phyloP scores from a whole-genome alignment of 1,140 invertebrate species.

The Sitobion miscanthi region DNA sequence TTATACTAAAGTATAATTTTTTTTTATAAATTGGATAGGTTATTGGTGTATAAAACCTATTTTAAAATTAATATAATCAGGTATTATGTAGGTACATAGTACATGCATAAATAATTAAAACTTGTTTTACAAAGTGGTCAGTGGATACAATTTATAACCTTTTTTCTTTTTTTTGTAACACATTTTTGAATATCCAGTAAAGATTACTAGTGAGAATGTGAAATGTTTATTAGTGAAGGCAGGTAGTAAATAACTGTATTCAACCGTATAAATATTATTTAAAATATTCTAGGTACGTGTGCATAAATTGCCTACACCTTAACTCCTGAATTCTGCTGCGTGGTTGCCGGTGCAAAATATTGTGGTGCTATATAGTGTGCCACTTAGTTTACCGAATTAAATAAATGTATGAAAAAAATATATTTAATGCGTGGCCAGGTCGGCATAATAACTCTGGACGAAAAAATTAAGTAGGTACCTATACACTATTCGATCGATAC shows the following conservation, averaged over 20 bases:
- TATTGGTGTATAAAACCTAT: neutral
- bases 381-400: neutral
- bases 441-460: neutral
- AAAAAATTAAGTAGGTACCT: neutral
- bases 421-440: neutral
- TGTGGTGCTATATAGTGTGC: neutral
- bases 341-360: neutral
- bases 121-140: neutral
- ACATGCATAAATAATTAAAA: neutral
- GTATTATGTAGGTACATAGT: neutral
- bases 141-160: neutral
- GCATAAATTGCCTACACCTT: neutral
- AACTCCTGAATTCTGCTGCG: neutral
- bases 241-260: neutral
- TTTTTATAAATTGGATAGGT: neutral
- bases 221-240: neutral
- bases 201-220: neutral
- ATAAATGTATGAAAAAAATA: neutral
- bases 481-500: neutral
- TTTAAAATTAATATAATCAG: neutral
- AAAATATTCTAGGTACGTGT: neutral
- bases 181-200: neutral
- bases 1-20: neutral
- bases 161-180: neutral
- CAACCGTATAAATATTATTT: neutral